Evolutionary conservation across 2,888 invertebrate species (phyloP), one percentile per base, ranked within the genome.

Genomic region (Xanthia icteritia): DNA sequence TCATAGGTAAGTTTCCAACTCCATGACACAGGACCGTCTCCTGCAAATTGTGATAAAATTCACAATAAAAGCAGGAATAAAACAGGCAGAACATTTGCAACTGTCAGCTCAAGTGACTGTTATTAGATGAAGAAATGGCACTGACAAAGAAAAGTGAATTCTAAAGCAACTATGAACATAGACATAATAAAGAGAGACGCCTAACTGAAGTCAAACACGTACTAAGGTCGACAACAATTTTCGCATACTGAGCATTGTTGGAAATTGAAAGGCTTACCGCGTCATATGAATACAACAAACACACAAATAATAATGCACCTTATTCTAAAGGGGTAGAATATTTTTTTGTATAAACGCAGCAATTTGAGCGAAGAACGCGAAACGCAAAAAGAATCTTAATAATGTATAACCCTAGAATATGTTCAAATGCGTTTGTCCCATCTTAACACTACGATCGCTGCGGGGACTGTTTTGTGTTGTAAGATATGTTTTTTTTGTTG

Each of bases 221-320:
- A 92, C 92, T 93, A 91, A 93, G 93, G 92, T 92, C 92, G 93
- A 92, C 93, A 93, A 93, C 94, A 93, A 93, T 94, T 93, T 94
- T 94, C 93, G 93, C 94, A 94, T 94, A 92, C 94, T 90, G 92
- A 94, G 90, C 94, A 93, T 93, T 93, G 94, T 92, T 91, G 91
- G 91, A 92, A 93, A 94, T 93, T 94, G 93, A 93, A 93, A 93
- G 92, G 92, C 93, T 92, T 91, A 87, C 90, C 91, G 90, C 90
- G 90, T 92, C 89, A 90, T 89, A 91, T 88, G 88, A 89, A 88
- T 86, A 87, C 69, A 84, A 77, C 64, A 76, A 45, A 56, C 51
- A 48, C 5, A 6, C 82, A 85, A 68, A 77, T 78, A 79, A 90
- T 82, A 87, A 61, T 86, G 72, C 80, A 82, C 87, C 88, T 87